phyloP scores from a whole-genome alignment of 2,797 vertebrate species.

The Oreortyx pictus region DNA sequence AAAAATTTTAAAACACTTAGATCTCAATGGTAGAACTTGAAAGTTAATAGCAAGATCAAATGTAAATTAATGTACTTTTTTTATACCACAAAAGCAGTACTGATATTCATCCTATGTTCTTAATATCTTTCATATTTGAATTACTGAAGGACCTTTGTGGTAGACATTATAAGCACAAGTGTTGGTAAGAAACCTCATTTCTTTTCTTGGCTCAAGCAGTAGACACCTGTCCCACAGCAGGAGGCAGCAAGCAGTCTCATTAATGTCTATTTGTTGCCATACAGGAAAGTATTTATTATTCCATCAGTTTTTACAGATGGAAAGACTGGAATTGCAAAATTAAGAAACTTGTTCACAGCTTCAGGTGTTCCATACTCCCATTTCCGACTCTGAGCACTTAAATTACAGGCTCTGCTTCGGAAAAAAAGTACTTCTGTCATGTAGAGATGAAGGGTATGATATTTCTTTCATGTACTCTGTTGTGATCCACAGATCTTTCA shows the following conservation, averaged over 20 bases:
- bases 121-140: background rate
- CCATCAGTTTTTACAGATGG: conserved; percentile 27
- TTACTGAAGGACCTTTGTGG: background rate
- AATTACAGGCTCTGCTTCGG: conserved; percentile 27
- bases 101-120: background rate
- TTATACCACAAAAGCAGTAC: background rate
- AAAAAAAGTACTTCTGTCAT: conserved; percentile 48
- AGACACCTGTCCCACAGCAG: conserved; percentile 25
- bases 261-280: conserved; percentile 10
- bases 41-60: background rate
- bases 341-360: conserved; percentile 45
- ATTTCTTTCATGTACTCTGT: conserved; percentile 28
- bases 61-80: background rate
- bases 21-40: background rate
- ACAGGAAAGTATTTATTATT: background rate
- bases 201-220: background rate
- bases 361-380: conserved; percentile 1
- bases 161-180: background rate
- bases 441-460: conserved; percentile 43
- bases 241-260: conserved; percentile 11
- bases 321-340: conserved; percentile 35
- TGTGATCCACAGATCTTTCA: conserved; percentile 25
- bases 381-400: background rate
- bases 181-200: background rate
- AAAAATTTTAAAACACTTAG: background rate